Evolutionary conservation across 1,140 invertebrate genomes (phyloP).

Genomic region (Drosophila arawakana): DNA sequence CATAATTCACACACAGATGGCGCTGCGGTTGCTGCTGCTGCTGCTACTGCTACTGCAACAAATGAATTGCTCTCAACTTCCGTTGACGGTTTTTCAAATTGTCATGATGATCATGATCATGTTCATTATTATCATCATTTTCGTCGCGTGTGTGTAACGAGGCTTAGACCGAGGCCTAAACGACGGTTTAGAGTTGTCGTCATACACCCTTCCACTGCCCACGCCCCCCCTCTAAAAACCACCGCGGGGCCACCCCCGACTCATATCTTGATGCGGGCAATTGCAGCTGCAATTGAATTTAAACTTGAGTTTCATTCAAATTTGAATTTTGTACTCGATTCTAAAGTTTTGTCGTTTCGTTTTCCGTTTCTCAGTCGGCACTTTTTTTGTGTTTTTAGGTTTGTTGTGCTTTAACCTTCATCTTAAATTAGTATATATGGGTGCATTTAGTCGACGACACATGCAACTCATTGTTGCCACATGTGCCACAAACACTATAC

Average conservation of each 20-base stretch:
- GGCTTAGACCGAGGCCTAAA: conserved; percentile 44
- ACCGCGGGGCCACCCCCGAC: background rate
- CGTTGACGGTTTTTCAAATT: conserved; percentile 34
- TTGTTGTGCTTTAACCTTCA: conserved; percentile 57
- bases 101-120: background rate
- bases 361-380: conserved; percentile 44
- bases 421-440: conserved; percentile 56
- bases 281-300: conserved; percentile 8
- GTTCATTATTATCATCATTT: background rate
- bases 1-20: conserved; percentile 52
- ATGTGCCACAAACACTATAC: conserved; percentile 2
- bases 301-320: conserved; percentile 37
- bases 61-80: conserved; percentile 27
- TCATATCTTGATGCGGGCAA: conserved; percentile 13
- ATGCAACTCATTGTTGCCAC: conserved; percentile 36
- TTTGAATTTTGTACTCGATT: conserved; percentile 31
- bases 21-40: conserved; percentile 42
- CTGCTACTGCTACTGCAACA: conserved; percentile 28
- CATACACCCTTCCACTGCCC: background rate
- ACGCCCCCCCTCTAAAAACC: background rate
- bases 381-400: conserved; percentile 35
- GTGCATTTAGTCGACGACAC: conserved; percentile 13
- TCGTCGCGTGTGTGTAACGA: conserved; percentile 50
- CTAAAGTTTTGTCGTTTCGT: conserved; percentile 22
- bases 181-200: conserved; percentile 30